These are phyloP conservation scores for Nycticorax nycticorax DNA, from an alignment of 2,113 vertebrate species.

Conservation along the genomic window DNA sequence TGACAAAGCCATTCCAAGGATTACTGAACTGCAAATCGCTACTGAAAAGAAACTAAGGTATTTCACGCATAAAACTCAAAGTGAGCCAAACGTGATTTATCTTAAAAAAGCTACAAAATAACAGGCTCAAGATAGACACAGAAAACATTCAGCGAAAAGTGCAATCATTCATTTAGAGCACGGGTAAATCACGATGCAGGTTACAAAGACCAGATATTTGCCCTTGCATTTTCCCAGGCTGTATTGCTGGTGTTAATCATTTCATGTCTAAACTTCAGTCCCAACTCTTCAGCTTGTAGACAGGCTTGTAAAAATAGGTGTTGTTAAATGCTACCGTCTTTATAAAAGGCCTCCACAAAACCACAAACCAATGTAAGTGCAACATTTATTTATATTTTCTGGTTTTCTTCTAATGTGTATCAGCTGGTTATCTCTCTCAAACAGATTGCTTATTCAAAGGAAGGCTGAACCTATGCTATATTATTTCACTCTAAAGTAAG, in stretches of 20 bases:
- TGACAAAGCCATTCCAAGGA: slow-evolving; percentile 22
- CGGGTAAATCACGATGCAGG: neutral
- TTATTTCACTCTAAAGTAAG: neutral
- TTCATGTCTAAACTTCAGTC: neutral
- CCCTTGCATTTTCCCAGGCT: neutral
- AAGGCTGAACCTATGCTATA: neutral
- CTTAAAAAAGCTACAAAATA: neutral
- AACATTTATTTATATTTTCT: neutral
- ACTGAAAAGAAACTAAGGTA: neutral
- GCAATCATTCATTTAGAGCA: neutral
- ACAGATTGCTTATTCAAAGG: neutral
- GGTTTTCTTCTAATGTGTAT: neutral
- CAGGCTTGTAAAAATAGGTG: neutral
- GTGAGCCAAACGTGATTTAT: neutral
- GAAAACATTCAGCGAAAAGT: neutral
- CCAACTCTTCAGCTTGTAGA: neutral
- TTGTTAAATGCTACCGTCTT: neutral
- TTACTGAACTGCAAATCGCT: slow-evolving; percentile 6
- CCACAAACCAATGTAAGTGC: neutral
- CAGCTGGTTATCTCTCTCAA: neutral
- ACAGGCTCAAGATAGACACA: neutral
- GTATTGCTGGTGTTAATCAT: neutral
- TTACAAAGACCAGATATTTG: neutral
- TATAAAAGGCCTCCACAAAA: neutral
- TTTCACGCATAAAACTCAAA: neutral